Conservation (phyloP, 2,113 vertebrate genomes). For the Zapornia atra region DNA sequence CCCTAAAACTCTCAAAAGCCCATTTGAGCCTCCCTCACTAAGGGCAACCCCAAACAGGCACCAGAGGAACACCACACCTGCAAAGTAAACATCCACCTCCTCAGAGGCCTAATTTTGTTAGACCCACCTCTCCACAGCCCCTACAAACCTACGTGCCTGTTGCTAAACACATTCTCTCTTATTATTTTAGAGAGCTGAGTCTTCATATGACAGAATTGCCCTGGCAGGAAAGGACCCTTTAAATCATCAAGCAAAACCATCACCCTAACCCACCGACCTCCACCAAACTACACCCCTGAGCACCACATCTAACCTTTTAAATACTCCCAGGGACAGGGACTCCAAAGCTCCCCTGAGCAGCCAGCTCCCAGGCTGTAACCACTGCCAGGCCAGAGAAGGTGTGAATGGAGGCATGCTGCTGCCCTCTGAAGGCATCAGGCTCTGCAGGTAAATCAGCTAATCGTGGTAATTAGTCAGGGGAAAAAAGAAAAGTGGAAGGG, state of each 20-base stretch:
- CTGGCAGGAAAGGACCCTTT: no score
- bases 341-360: no score
- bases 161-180: accelerated
- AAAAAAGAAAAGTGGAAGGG: no score
- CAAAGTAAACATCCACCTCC: background rate
- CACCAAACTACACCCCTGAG: no score
- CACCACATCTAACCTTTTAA: no score
- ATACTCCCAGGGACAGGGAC: no score
- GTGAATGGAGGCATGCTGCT: background rate
- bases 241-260: no score
- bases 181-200: accelerated
- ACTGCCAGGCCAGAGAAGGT: background rate
- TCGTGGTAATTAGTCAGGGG: accelerated
- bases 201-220: background rate
- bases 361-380: background rate
- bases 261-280: no score
- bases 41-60: background rate
- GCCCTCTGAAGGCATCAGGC: background rate
- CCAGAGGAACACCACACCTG: background rate
- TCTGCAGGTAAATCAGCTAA: background rate
- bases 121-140: background rate
- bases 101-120: background rate
- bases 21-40: background rate
- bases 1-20: background rate
- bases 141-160: background rate